phyloP scores from a whole-genome alignment of 1,140 invertebrate species.

The Harpegnathos saltator region DNA sequence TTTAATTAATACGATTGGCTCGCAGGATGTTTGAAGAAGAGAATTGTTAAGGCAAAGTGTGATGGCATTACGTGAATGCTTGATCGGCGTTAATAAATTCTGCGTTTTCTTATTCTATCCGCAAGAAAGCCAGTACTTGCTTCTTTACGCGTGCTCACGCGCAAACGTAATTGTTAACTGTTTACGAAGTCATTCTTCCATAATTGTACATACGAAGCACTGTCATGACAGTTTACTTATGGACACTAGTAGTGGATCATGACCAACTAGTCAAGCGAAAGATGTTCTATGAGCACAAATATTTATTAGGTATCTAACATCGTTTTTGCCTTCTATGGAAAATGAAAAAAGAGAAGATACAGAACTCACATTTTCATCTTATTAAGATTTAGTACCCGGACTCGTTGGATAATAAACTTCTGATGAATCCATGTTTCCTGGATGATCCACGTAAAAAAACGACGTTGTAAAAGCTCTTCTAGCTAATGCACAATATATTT shows the following conservation, averaged over 20 bases:
- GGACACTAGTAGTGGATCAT: conserved; percentile 77
- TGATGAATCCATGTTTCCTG: conserved; percentile 38
- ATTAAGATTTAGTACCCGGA: conserved; percentile 33
- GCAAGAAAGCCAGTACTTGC: conserved; percentile 74
- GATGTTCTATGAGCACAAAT: conserved; percentile 84
- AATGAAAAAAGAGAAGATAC: conserved; percentile 49
- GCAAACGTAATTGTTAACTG: conserved; percentile 68
- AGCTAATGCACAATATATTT: conserved; percentile 64
- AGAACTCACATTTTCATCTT: conserved; percentile 40
- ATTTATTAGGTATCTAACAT: conserved; percentile 74
- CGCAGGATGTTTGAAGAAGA: neutral
- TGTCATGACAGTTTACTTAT: conserved; percentile 83
- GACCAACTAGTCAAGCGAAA: conserved; percentile 83
- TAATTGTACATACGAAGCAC: conserved; percentile 82
- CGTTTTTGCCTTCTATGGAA: conserved; percentile 57
- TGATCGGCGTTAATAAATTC: conserved; percentile 35
- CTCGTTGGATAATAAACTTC: conserved; percentile 38
- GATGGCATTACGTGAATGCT: conserved; percentile 57
- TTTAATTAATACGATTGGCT: conserved; percentile 33
- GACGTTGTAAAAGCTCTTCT: conserved; percentile 54
- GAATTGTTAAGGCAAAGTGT: conserved; percentile 18
- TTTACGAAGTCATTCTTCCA: conserved; percentile 77
- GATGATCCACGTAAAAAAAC: conserved; percentile 68
- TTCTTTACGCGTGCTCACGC: conserved; percentile 47
- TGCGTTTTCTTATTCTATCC: conserved; percentile 58